These are phyloP conservation scores for Euphydryas editha DNA, from an alignment of 2,888 invertebrate genomes.

Conservation along the genomic window DNA sequence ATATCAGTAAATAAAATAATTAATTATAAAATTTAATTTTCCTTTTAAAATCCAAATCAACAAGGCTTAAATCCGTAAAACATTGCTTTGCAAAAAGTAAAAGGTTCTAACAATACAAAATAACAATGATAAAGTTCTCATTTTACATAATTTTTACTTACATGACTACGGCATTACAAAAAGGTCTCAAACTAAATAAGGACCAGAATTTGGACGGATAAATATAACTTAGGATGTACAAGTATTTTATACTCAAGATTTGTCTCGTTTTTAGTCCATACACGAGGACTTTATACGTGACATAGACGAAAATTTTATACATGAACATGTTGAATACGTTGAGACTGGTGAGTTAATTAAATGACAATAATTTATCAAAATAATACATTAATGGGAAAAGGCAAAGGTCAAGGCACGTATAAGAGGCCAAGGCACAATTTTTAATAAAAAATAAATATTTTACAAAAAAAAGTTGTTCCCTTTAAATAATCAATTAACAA, in stretches of 20 bases:
- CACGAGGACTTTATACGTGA: too few relatives aligned
- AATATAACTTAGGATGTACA: constrained; percentile 30
- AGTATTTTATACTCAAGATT: constrained; percentile 10
- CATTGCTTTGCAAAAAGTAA: constrained; percentile 46
- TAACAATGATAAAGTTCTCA: constrained; percentile 47
- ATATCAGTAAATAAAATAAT: constrained; percentile 1
- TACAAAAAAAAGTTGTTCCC: constrained; percentile 21
- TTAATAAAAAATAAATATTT: constrained; percentile 23
- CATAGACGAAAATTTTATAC: background rate
- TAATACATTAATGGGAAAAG: constrained; percentile 21
- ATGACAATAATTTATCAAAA: constrained; percentile 18
- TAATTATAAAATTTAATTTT: background rate
- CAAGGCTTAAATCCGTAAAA: constrained; percentile 26
- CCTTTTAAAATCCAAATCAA: constrained; percentile 1
- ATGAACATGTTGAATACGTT: background rate
- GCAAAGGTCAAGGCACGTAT: constrained; percentile 26
- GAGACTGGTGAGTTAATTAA: background rate
- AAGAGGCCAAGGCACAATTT: constrained; percentile 29
- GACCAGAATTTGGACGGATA: constrained; percentile 76
- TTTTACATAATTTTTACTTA: constrained; percentile 29
- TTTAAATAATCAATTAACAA: constrained; percentile 21
- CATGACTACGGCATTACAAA: constrained; percentile 24
- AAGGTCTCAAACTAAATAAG: constrained; percentile 48
- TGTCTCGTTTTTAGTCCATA: background rate
- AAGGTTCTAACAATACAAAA: constrained; percentile 38